Base-by-base conservation (phyloP, 2,888 invertebrate species). In the Cheilosia grossa region DNA sequence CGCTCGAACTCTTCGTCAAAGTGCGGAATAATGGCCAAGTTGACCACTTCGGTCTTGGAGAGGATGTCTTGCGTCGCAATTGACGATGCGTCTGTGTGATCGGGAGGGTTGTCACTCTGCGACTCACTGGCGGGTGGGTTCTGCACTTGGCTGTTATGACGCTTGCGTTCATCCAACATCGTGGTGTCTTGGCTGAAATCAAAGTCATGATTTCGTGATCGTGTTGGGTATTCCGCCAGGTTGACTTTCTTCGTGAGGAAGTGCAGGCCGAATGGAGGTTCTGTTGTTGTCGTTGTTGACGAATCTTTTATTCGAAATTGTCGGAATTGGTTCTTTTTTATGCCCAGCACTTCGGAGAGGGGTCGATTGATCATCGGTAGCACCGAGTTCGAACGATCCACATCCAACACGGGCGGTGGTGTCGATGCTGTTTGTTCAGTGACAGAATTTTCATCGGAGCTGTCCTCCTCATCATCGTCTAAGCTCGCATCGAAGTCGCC, bases 341-440 rank as follows among this genome's bases (percentile, higher is more conserved):
- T 92, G 80, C 92, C 92, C 63, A 92, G 87, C 37, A 92, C 92
- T 87, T 92, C 92, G 30, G 92, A 92, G 42, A 92, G 86, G 3
- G 92, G 92, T 1, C 92, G 89, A 88, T 92, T 92, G 15, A 92
- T 92, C 89, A 91, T 92, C n/a, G 92, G 92, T 69, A 92, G 87
- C 40, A 92, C 88, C 0, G 92, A 91, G 77, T 92, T 92, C 1
- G 85, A 81, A 24, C 80, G 87, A 33, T 27, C 77, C 37, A 17
- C 86, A 78, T 75, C 88, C 87, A 66, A 82, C 75, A 44, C 78
- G 54, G 37, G 83, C 54, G 67, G 69, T 78, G 51, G 87, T 85
- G 53, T 88, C 64, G 64, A 70, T 6, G 54, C 82, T 63, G 47
- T 88, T 89, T 59, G 88, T 40, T 89, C 89, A 21, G 89, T 89